Percentiles rank a stretch among this genome's conserved stretches.
phyloP scores from a whole-genome alignment of 2,797 vertebrate species.

The Poeciliopsis paucimaculata region DNA sequence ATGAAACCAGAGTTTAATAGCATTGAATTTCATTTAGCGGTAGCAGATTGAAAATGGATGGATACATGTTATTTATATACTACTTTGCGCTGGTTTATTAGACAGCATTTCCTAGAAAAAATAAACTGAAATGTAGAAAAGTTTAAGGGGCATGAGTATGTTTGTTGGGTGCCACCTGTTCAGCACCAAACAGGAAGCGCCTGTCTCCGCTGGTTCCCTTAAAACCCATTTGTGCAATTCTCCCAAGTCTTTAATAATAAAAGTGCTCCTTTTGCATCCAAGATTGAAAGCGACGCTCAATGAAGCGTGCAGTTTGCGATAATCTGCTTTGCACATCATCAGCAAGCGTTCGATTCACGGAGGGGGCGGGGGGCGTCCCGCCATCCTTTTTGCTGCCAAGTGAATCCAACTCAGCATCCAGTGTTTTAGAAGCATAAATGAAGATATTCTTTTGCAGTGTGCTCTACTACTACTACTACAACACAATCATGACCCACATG shows the following conservation, averaged over 20 bases:
- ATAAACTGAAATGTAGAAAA: not conserved
- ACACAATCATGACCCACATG: slow-evolving; percentile 63
- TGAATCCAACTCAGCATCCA: slow-evolving; percentile 79
- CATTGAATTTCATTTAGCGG: not conserved
- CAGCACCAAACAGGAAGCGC: slow-evolving; percentile 46
- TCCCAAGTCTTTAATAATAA: slow-evolving; percentile 64
- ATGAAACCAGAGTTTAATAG: not conserved
- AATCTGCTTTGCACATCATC: slow-evolving; percentile 57
- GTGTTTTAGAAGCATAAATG: slow-evolving; percentile 86
- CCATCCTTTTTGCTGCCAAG: slow-evolving; percentile 68
- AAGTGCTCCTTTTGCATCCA: slow-evolving; percentile 55
- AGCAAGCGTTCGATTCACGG: slow-evolving; percentile 54
- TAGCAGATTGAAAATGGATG: not conserved
- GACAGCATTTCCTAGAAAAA: not conserved
- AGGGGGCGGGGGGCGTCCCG: slow-evolving; percentile 36
- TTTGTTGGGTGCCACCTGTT: not conserved
- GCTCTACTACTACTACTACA: slow-evolving; percentile 47
- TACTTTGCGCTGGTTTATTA: not conserved
- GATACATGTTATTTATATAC: not conserved
- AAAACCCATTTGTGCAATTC: slow-evolving; percentile 70
- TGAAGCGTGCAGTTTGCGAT: slow-evolving; percentile 49
- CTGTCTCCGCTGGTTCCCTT: slow-evolving; percentile 50
- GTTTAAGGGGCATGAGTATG: not conserved
- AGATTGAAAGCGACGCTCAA: slow-evolving; percentile 44
- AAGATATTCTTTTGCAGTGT: slow-evolving; percentile 79